Evolutionary conservation across 2,797 vertebrate genomes (phyloP).

Genomic region (Squalus acanthias): DNA sequence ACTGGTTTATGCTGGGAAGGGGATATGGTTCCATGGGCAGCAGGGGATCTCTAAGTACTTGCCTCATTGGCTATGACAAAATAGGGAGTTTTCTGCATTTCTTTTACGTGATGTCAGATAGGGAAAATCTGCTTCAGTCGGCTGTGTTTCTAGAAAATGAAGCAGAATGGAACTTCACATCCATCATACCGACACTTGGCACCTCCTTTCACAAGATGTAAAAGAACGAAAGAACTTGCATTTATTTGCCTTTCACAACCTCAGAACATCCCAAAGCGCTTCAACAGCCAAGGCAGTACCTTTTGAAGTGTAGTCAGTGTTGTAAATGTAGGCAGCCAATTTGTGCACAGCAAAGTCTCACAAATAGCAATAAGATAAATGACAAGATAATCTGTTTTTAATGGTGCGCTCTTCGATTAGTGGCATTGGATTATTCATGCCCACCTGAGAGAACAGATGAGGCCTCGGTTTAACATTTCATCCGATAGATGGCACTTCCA

Average conservation of each 20-base stretch:
- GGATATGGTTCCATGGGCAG: background rate
- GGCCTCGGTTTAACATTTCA: background rate
- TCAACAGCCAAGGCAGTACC: background rate
- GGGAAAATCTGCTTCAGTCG: background rate
- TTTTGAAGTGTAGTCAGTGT: background rate
- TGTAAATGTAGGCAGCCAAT: background rate
- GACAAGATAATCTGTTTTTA: background rate
- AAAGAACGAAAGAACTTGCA: background rate
- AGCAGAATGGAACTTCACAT: background rate
- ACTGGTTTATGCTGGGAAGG: background rate
- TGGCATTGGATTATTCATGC: background rate
- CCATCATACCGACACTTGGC: background rate
- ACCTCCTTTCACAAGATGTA: background rate
- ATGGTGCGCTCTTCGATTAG: background rate
- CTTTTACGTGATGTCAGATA: background rate
- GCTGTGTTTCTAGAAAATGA: background rate
- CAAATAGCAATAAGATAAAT: background rate
- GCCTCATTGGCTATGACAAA: background rate
- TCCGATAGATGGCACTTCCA: background rate
- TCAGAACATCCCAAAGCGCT: background rate
- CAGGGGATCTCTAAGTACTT: background rate
- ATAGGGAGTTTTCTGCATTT: conserved; percentile 8
- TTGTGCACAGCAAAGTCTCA: background rate
- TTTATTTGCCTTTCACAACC: background rate
- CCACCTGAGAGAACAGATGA: background rate